Evolutionary conservation across 2,797 vertebrate genomes (phyloP), one percentile per base, ranked within the genome.

Genomic region (Pantherophis alleghaniensis): DNA sequence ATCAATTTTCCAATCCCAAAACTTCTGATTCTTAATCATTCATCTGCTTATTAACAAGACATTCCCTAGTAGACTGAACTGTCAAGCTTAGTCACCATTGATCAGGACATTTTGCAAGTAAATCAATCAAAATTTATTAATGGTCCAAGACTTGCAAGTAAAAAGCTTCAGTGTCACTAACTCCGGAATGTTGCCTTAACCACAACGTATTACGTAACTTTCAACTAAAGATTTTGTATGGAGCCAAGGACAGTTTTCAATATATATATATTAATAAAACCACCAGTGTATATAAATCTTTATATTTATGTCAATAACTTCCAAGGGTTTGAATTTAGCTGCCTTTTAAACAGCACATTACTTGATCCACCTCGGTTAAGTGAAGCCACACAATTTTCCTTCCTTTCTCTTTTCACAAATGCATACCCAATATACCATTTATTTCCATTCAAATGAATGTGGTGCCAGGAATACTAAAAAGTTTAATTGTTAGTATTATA

Each of bases 401-500:
- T 42, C 37, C 32, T 79, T 42, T 22, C 7, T 79, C 92, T 94
- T 47, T 91, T 79, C 90, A 79, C 20, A n/a, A 22, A 83, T 57
- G 7, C 53, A 74, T 74, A 13, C 42, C 6, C 14, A 6, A 20
- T 42, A 11, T 79, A 42, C 74, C 13, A 83, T 87, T 32, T 92
- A 63, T 93, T 86, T 86, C 66, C 90, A 91, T 74, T 7, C 93
- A 83, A 92, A 96, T 96, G 95, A 97, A 97, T 97, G 96, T 94
- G 93, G 94, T 37, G 94, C 94, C 96, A 96, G 94, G 96, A 94
- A 94, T 42, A 79, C 96, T 96, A 97, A 92, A 63, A 18, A 94
- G 93, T 96, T 97, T 97, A 97, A 97, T 95, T 94, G 96, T 83
- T 97, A 5, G 24, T 24, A 24, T 42, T 83, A 83, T 37, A 83